Conservation (phyloP, 2,888 invertebrate genomes). For the Drosophila falleni region DNA sequence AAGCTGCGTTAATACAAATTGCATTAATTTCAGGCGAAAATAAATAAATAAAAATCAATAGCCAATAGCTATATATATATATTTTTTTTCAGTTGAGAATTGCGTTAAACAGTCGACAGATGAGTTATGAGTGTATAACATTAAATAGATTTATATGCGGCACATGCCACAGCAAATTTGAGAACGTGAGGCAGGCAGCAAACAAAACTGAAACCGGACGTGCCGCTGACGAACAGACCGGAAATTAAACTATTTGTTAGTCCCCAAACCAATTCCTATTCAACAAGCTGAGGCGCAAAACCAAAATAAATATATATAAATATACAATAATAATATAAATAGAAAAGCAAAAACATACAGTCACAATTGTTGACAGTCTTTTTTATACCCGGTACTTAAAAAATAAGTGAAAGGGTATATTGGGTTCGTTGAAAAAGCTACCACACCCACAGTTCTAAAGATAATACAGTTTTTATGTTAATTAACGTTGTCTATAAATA, state of each 20-base stretch:
- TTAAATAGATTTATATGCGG: slow-evolving; percentile 60
- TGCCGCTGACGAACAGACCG: slow-evolving; percentile 64
- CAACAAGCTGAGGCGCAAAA: slow-evolving; percentile 23
- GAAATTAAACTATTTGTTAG: slow-evolving; percentile 79
- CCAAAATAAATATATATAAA: slow-evolving; percentile 41
- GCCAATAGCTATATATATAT: background rate
- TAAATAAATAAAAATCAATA: slow-evolving; percentile 47
- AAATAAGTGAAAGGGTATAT: no score
- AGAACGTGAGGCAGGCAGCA: slow-evolving; percentile 48
- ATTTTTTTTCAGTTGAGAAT: background rate
- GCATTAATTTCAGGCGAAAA: slow-evolving; percentile 39
- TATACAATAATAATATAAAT: slow-evolving; percentile 11
- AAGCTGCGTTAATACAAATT: slow-evolving; percentile 64
- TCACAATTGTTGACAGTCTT: slow-evolving; percentile 19
- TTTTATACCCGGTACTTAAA: background rate
- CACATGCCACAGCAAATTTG: slow-evolving; percentile 33
- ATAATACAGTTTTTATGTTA: no score
- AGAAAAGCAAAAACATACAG: background rate
- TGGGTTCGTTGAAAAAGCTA: no score
- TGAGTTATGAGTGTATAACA: slow-evolving; percentile 47
- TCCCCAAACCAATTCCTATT: background rate
- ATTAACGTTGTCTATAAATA: no score
- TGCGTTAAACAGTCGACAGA: slow-evolving; percentile 29
- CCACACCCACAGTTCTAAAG: no score
- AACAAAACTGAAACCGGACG: slow-evolving; percentile 80